Conservation (phyloP, 2,113 vertebrate genomes). For the Glaucidium brasilianum region DNA sequence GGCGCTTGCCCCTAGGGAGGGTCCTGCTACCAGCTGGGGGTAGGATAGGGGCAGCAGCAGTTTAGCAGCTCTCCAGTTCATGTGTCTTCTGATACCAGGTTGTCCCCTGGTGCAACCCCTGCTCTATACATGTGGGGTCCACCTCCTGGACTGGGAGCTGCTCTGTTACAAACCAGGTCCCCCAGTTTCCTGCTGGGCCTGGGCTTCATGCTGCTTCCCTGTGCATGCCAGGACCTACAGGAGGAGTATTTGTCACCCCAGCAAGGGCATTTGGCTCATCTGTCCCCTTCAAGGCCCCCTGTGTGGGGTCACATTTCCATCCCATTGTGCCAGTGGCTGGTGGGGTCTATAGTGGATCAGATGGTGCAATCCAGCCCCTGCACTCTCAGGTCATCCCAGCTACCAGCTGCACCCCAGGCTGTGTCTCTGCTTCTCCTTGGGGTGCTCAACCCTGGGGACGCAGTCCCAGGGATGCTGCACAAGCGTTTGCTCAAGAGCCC, state of each 20-base stretch:
- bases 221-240: neutral
- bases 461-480: neutral
- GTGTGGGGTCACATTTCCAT: neutral
- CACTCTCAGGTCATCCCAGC: rapidly evolving
- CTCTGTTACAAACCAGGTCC: neutral
- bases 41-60: neutral
- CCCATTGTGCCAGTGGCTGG: neutral
- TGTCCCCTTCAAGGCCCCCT: neutral
- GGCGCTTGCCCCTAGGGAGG: neutral
- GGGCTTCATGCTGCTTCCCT: neutral
- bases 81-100: neutral
- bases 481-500: neutral
- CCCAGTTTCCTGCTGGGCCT: neutral
- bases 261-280: neutral
- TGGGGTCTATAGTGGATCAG: rapidly evolving
- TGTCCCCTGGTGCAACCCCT: neutral
- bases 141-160: neutral
- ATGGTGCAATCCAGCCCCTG: neutral
- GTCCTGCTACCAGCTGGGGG: neutral
- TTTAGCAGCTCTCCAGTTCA: neutral
- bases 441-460: neutral
- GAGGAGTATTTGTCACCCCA: neutral
- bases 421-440: neutral
- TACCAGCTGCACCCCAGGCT: neutral
- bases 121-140: neutral